Base-by-base conservation (phyloP, 2,113 vertebrate genomes). In the Uria lomvia region DNA sequence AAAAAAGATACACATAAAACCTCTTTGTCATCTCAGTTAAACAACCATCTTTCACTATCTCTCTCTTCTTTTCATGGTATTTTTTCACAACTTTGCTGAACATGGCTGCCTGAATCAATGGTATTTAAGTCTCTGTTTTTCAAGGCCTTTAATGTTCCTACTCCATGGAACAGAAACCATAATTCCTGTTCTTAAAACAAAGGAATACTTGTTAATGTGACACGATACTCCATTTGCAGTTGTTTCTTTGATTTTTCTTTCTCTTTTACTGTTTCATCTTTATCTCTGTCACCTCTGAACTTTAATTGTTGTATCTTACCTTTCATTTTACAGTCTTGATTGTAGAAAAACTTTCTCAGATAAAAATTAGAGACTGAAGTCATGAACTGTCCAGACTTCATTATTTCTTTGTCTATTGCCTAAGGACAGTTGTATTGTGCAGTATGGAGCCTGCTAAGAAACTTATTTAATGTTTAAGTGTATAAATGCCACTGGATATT, bases 81-180 rank as follows among this genome's bases (percentile, higher is more conserved):
- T 49, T 62, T 85, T 90, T 56, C 47, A 5, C 34, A 77, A 47
- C 3, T 42, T 13, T 49, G 15, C 1, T 81, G n/a, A 77, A 59
- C 11, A 9, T 42, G 40, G 2, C 3, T n/a, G 12, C 49, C 74
- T 65, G 20, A 62, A 58, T 38, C 42, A 92, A 58, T 36, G 36
- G 5, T 30, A n/a, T 47, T 59, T 53, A 65, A 53, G 24, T n/a
- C 32, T 65, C 32, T 24, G 12, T 77, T 70, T 58, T 66, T 52
- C 78, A 72, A 59, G 2, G 15, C 14, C 29, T 80, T 83, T 79
- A 73, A 36, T 15, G 1, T 40, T 53, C 15, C 38, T 60, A 27
- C 12, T 17, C 15, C 1, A 0, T 50, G 19, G 22, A 94, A 70
- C 0, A 0, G 19, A 68, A 60, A 83, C 2, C 58, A 13, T 8